Base-by-base conservation (phyloP, 2,797 vertebrate genomes). In the Pterois miles region DNA sequence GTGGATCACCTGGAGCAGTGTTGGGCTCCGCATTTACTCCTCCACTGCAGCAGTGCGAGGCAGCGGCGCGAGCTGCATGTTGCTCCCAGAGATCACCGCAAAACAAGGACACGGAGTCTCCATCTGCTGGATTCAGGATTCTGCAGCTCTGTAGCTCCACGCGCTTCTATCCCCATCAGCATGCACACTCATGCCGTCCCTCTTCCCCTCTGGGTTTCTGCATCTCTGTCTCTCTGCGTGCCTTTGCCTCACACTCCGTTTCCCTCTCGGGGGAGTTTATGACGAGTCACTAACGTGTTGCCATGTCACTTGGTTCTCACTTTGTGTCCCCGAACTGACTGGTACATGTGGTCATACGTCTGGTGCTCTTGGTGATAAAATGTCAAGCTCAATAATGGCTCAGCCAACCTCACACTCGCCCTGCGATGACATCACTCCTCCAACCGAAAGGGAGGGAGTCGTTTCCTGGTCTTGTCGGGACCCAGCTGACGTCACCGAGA, bases 1-100 rank as follows among this genome's bases (percentile, higher is more conserved):
- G 88, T 91, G 93, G 91, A 93, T 93, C 92, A 93, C 92, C 92
- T 94, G 93, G 92, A 94, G 91, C 91, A 86, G 93, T 84, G 93
- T 65, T 86, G 90, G 86, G 91, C 92, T 95, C 95, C 89, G 94
- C 93, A 93, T 95, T 92, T 94, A 94, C 93, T 94, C 93, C 94
- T 95, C 92, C 94, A 95, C 95, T 95, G 94, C 95, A 94, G 95
- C 94, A 95, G 91, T 92, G 90, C 82, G 86, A 92, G 93, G 92
- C 93, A 92, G 89, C 92, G 81, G 92, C 90, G 82, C 87, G 88
- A 89, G 89, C 91, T 94, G 95, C 93, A 94, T 96, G 93, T 94
- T 96, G 91, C 92, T 95, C 92, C 86, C 91, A 76, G 88, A 74
- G 91, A 92, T 91, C 86, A 23, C 70, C 34, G 71, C 87, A 96